These are phyloP conservation scores for Oncorhynchus nerka DNA, from an alignment of 2,113 vertebrate species.

Conservation along the genomic window DNA sequence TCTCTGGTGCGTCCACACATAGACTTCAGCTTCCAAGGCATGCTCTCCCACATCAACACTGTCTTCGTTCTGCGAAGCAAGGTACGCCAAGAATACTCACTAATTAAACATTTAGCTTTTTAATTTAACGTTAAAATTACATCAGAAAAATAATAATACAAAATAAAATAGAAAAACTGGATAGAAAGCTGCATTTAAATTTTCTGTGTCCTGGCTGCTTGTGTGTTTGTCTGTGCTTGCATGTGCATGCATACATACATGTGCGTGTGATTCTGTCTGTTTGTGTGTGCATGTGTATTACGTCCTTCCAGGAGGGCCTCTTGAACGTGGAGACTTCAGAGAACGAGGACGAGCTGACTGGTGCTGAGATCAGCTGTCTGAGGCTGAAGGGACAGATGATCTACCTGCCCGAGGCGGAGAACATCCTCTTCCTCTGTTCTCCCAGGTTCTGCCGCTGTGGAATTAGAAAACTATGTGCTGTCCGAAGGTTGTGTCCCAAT, in stretches of 20 bases:
- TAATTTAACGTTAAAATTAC: no score
- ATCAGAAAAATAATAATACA: no score
- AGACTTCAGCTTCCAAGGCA: slow-evolving; percentile 96
- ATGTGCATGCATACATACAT: background rate
- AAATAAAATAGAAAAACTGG: no score
- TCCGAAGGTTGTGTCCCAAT: no score
- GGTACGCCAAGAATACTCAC: slow-evolving; percentile 68
- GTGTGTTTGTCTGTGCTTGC: background rate
- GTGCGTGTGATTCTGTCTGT: slow-evolving; percentile 14
- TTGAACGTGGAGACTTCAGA: slow-evolving; percentile 94
- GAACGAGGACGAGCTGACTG: slow-evolving; percentile 94
- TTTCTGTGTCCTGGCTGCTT: background rate
- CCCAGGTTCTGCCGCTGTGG: slow-evolving; percentile 79
- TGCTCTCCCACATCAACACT: slow-evolving; percentile 98
- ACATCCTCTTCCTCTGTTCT: slow-evolving; percentile 97
- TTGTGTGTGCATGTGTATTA: slow-evolving; percentile 28
- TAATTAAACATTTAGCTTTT: no score
- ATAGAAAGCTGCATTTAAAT: background rate
- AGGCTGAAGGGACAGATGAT: slow-evolving; percentile 99
- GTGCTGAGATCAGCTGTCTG: slow-evolving; percentile 94
- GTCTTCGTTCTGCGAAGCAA: slow-evolving; percentile 97
- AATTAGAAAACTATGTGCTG: no score
- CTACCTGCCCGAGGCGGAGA: slow-evolving; percentile 97
- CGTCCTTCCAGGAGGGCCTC: slow-evolving; percentile 83
- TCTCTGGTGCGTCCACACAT: slow-evolving; percentile 97